Base-by-base conservation (phyloP, 2,888 invertebrate species). In the Drosophila imparisetae region DNA sequence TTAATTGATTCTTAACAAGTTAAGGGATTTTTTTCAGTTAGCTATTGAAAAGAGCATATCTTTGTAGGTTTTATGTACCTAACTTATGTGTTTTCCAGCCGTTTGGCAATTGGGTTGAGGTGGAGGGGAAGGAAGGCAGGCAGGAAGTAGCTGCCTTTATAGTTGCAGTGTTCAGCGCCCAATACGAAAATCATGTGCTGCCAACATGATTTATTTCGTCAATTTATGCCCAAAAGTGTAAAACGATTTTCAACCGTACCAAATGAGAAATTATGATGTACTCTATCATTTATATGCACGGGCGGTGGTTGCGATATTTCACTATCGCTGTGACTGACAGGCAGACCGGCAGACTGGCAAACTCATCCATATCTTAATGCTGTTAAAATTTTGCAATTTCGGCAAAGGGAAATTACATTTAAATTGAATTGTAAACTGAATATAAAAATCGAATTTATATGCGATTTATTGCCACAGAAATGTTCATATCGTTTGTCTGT, bases 191-290 rank as follows among this genome's bases (percentile, higher is more conserved):
- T 86, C 89, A 89, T 81, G 89, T 82, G 90, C 76, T 81, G 78
- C 74, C 71, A 79, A 79, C 87, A 85, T 90, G 90, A 91, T 91
- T 90, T 86, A 90, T 90, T 89, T 90, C 80, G 80, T 78, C 83
- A 85, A 88, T 85, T 80, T 86, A 75, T 86, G 77, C 75, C 72
- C 75, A 71, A 78, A 76, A 71, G 77, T 76, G 81, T 72, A 75
- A 75, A 78, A 61, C 75, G 75, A 78, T 82, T 86, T 83, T 79
- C 72, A 54, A 68, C 74, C 71, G 69, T 71, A 67, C 64, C 66
- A 79, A 86, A 80, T 83, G 82, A 78, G 73, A 82, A 80, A 81
- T 83, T 80, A 75, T 86, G 73, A 76, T 72, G 62, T 70, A 67
- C 60, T 70, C 73, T 74, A 77, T 77, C 57, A 66, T 70, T 83